phyloP scores from a whole-genome alignment of 2,888 invertebrate genomes.

The Diplolepis rosae region DNA sequence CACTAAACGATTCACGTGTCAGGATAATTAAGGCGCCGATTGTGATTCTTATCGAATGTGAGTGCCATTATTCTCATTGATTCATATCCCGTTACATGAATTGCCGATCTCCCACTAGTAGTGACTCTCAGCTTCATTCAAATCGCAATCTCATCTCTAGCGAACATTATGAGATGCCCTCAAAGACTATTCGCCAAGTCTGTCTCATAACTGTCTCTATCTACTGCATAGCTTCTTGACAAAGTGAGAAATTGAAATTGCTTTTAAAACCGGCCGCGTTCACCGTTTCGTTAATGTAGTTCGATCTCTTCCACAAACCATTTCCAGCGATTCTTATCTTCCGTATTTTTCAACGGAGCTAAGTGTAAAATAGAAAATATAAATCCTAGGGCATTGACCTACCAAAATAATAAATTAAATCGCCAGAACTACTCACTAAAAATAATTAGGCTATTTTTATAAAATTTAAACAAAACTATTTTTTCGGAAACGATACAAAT shows the following conservation, averaged over 20 bases:
- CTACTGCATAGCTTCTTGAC: conserved; percentile 13
- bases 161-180: conserved; percentile 21
- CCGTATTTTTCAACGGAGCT: background rate
- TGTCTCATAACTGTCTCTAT: conserved; percentile 18
- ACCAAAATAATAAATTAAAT: no score
- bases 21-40: conserved; percentile 48
- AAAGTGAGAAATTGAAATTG: conserved; percentile 28
- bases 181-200: conserved; percentile 7
- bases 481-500: no score
- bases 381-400: no score
- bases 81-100: conserved; percentile 20
- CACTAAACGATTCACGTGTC: conserved; percentile 35
- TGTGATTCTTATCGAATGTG: conserved; percentile 48
- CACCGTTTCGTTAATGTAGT: conserved; percentile 14
- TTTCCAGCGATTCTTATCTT: background rate
- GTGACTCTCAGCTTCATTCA: conserved; percentile 24
- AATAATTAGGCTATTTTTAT: no score
- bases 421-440: no score
- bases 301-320: conserved; percentile 15
- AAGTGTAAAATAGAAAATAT: background rate
- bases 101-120: conserved; percentile 19
- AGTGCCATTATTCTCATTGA: conserved; percentile 15
- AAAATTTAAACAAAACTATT: no score
- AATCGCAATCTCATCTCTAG: conserved; percentile 26
- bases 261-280: background rate